Base-by-base conservation (phyloP, 2,888 invertebrate species). In the Cerastis rubricosa region DNA sequence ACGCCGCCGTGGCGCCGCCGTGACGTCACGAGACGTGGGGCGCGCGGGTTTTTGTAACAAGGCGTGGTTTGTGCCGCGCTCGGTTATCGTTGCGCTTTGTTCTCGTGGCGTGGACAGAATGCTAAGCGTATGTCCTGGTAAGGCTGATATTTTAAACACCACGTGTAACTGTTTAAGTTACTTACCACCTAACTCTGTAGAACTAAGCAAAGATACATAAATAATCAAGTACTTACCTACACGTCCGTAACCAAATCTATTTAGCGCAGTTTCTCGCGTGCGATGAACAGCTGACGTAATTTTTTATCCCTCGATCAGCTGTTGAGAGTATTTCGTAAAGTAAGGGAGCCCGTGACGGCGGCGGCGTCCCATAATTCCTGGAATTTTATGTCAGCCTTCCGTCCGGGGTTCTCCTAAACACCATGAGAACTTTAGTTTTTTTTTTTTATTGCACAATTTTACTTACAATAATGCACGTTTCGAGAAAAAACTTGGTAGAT, bases 281-380 rank as follows among this genome's bases (percentile, higher is more conserved):
- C 29, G 47, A 47, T 25, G 47, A 81, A 81, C 83, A 83, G 83
- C 83, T 85, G 83, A 83, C 77, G 70, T 12, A 0, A 40, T 35
- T 64, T 72, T 85, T 81, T 73, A 19, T 61, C 65, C 75, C 47
- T 61, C 14, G 81, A 85, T 83, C 83, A 83, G 83, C 82, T 85
- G 83, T 77, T 59, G 51, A 49, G 45, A 57, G 65, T 71, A 54
- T 70, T 78, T 45, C 59, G 67, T 81, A 71, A 45, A 78, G 79
- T 68, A 71, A 71, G 65, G 72, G 71, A 66, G 51, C 69, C 35
- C 81, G 67, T 81, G 81, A 85, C 77, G 85, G 78, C 74, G 76
- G 49, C 64, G 35, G 35, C 35, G 35, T 35, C 35, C 35, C 73
- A 63, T 76, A 76, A 81, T 83, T 83, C 83, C 82, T n/a, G 77